phyloP scores from a whole-genome alignment of 2,113 vertebrate genomes.

The Grammomys surdaster region DNA sequence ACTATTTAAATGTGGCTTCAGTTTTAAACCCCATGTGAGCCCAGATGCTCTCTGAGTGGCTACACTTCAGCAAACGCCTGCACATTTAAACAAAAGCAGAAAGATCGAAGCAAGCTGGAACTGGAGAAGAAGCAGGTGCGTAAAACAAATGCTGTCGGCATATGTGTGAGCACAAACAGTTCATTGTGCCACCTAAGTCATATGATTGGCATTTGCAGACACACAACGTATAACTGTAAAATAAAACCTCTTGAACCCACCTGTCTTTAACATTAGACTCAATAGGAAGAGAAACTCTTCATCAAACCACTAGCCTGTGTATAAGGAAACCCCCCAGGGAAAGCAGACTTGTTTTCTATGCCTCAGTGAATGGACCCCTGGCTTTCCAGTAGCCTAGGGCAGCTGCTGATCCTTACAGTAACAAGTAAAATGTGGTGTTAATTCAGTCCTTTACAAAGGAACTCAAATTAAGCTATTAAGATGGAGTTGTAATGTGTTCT shows the following conservation, averaged over 20 bases:
- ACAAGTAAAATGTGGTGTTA: slow-evolving; percentile 64
- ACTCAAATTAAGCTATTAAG: slow-evolving; percentile 40
- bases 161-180: slow-evolving; percentile 82
- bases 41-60: slow-evolving; percentile 84
- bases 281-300: slow-evolving; percentile 59
- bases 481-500: background rate
- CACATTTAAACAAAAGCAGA: slow-evolving; percentile 81
- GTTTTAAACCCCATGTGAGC: slow-evolving; percentile 71
- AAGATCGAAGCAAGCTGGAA: slow-evolving; percentile 75
- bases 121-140: slow-evolving; percentile 75
- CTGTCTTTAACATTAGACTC: slow-evolving; percentile 59
- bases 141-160: slow-evolving; percentile 82
- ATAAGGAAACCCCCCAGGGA: slow-evolving; percentile 28
- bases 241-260: background rate
- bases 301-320: background rate
- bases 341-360: slow-evolving; percentile 47
- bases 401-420: slow-evolving; percentile 60
- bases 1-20: slow-evolving; percentile 75
- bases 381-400: slow-evolving; percentile 27
- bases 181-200: background rate
- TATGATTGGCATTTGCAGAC: slow-evolving; percentile 70
- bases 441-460: slow-evolving; percentile 47
- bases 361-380: slow-evolving; percentile 31
- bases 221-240: background rate
- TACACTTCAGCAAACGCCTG: slow-evolving; percentile 82